phyloP scores from a whole-genome alignment of 2,113 vertebrate genomes.

The Crotophaga sulcirostris region DNA sequence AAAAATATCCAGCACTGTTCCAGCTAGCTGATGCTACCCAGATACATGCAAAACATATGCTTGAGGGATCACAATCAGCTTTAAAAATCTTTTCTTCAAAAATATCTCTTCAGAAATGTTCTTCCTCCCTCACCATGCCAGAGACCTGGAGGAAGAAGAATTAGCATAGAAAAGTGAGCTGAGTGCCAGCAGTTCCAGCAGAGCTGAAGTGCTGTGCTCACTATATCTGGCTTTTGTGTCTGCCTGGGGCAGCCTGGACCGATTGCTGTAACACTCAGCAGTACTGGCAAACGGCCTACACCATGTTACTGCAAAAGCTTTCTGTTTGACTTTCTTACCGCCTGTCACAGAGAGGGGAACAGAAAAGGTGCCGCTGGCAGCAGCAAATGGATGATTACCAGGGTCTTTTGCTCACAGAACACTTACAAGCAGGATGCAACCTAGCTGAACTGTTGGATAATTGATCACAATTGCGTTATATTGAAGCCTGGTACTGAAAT shows the following conservation, averaged over 20 bases:
- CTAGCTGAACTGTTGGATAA: background rate
- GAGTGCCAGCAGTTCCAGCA: background rate
- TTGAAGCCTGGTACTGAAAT: background rate
- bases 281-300: background rate
- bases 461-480: background rate
- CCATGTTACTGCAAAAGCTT: background rate
- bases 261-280: background rate
- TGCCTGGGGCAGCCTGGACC: background rate
- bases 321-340: background rate
- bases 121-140: background rate
- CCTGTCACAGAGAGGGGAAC: background rate
- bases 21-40: constrained; percentile 12
- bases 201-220: background rate
- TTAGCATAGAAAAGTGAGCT: background rate
- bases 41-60: background rate
- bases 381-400: background rate
- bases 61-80: background rate
- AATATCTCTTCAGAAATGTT: background rate
- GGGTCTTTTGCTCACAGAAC: background rate
- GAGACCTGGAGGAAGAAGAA: background rate
- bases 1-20: constrained; percentile 2
- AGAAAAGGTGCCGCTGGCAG: background rate
- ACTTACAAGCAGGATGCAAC: background rate
- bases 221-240: background rate
- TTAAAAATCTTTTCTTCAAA: background rate